Evolutionary conservation across 2,113 vertebrate species (phyloP).

Genomic region (Rhinopomastus cyanomelas): DNA sequence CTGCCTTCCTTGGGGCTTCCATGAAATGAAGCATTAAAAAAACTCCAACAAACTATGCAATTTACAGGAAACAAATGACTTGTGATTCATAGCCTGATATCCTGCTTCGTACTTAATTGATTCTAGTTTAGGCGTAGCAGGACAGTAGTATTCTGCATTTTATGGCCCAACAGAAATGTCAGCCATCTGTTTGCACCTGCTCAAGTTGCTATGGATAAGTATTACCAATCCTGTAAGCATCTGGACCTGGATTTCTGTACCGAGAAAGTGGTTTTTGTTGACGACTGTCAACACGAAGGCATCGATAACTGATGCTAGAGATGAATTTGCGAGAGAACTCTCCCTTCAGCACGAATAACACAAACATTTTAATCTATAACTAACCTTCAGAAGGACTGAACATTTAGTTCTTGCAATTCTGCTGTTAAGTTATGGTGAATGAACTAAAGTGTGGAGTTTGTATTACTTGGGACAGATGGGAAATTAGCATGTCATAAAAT

Average conservation of each 20-base stretch:
- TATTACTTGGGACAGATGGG: conserved; percentile 74
- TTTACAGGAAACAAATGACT: conserved; percentile 42
- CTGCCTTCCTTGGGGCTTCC: not conserved
- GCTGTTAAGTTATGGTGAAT: conserved; percentile 56
- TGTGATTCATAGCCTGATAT: conserved; percentile 34
- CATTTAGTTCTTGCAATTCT: conserved; percentile 52
- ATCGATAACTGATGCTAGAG: not conserved
- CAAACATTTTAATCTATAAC: conserved; percentile 34
- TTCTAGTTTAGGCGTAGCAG: conserved; percentile 23
- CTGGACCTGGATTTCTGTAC: not conserved
- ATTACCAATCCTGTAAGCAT: conserved; percentile 14
- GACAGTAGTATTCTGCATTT: conserved; percentile 45
- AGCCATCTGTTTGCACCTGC: conserved; percentile 71
- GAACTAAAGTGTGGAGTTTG: conserved; percentile 57
- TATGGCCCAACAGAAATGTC: conserved; percentile 59
- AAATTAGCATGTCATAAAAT: conserved; percentile 82
- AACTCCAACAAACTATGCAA: not conserved
- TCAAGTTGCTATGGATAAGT: conserved; percentile 23
- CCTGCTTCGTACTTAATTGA: conserved; percentile 37
- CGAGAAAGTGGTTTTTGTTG: not conserved
- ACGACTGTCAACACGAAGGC: not conserved
- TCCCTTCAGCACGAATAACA: not conserved
- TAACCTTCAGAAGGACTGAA: conserved; percentile 58
- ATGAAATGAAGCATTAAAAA: not conserved
- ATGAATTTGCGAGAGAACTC: not conserved